phyloP scores from a whole-genome alignment of 2,113 vertebrate species.

The Anhinga anhinga region DNA sequence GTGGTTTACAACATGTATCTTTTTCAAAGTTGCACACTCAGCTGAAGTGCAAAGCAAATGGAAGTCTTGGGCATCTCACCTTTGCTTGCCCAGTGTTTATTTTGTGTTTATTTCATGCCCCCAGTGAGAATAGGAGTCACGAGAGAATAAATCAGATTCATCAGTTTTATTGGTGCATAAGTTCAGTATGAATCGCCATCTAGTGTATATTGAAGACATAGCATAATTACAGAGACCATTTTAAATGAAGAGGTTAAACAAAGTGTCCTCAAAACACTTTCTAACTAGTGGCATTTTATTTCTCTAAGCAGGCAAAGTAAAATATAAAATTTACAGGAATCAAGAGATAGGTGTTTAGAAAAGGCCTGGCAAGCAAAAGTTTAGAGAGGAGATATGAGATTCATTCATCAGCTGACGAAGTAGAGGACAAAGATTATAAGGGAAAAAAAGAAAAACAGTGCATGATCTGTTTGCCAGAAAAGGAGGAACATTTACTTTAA shows the following conservation, averaged over 20 bases:
- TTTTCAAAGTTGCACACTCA: neutral
- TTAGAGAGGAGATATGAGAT: neutral
- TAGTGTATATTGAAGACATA: constrained; percentile 21
- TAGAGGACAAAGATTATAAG: neutral
- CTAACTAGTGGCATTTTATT: neutral
- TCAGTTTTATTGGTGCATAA: neutral
- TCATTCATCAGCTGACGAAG: neutral
- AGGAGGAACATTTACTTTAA: neutral
- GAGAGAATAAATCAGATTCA: neutral
- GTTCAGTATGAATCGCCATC: constrained; percentile 21
- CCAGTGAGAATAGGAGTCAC: neutral
- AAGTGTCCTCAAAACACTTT: neutral
- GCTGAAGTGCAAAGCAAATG: neutral
- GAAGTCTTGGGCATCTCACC: neutral
- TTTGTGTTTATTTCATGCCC: neutral
- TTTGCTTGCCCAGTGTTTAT: neutral
- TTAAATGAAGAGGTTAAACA: neutral
- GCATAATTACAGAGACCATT: neutral
- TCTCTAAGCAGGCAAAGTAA: neutral
- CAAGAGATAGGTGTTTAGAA: neutral
- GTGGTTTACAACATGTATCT: neutral
- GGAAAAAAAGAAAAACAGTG: neutral
- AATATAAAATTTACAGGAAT: neutral
- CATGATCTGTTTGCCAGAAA: neutral
- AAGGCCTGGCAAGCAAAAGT: neutral